phyloP scores from a whole-genome alignment of 64 coral and sea anemone species.

The Pachyseris speciosa region DNA sequence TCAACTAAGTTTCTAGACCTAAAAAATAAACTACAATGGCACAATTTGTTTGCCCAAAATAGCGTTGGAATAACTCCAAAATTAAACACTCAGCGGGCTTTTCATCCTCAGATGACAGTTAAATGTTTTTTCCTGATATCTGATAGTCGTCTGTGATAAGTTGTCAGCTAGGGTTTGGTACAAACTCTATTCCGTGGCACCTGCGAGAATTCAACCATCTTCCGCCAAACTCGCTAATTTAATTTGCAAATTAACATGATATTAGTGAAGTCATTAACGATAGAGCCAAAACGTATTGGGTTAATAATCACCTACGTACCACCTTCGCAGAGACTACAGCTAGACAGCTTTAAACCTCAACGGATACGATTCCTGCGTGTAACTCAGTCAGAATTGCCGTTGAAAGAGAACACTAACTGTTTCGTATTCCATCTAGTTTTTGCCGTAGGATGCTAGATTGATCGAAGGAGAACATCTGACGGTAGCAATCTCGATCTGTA shows the following conservation, averaged over 20 bases:
- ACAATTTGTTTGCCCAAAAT: background rate
- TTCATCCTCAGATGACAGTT: background rate
- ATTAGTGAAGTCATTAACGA: background rate
- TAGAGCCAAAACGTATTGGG: background rate
- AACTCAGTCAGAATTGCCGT: no score
- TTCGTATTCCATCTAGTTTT: no score
- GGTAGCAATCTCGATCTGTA: no score
- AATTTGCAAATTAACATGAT: slow-evolving; percentile 24
- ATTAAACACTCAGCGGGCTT: background rate
- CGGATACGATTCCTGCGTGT: no score
- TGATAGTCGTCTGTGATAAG: background rate
- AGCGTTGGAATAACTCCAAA: background rate
- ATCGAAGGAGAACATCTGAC: no score
- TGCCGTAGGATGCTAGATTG: no score
- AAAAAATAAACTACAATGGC: background rate
- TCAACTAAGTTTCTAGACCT: background rate
- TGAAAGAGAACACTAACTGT: no score
- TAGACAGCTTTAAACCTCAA: no score
- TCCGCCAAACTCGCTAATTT: background rate
- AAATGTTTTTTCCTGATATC: background rate
- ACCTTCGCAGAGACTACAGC: no score
- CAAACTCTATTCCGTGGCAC: background rate
- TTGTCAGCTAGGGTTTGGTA: background rate
- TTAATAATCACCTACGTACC: background rate
- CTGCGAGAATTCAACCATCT: background rate